phyloP scores from a whole-genome alignment of 2,797 vertebrate genomes.

The Craterocephalus amniculus region DNA sequence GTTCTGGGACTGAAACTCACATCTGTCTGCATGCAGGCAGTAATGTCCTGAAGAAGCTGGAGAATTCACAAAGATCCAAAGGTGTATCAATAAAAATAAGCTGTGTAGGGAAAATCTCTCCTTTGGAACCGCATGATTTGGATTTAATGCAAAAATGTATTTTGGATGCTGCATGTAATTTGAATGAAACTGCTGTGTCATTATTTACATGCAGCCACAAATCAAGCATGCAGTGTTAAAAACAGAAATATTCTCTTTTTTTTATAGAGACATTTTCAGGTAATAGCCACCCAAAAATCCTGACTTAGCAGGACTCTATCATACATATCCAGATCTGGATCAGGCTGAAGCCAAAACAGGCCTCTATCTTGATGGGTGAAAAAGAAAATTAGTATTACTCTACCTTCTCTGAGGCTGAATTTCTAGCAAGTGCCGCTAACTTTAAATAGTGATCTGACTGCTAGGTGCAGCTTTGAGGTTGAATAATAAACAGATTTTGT shows the following conservation, averaged over 20 bases:
- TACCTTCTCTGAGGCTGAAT: not conserved
- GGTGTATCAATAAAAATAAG: too few species aligned
- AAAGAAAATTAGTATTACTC: not conserved
- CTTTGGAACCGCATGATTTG: too few species aligned
- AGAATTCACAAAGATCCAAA: not conserved
- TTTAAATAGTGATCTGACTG: not conserved
- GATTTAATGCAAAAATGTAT: too few species aligned
- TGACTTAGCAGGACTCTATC: not conserved
- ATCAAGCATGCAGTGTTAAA: too few species aligned
- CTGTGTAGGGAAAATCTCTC: too few species aligned
- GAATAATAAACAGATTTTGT: too few species aligned
- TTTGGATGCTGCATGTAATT: too few species aligned
- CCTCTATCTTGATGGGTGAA: not conserved
- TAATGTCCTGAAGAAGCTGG: not conserved
- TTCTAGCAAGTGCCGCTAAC: not conserved
- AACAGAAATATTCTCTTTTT: too few species aligned
- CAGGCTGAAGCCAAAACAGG: not conserved
- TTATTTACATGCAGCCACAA: too few species aligned
- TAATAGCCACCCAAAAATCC: not conserved
- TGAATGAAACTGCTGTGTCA: too few species aligned
- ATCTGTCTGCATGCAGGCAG: slow-evolving; percentile 5
- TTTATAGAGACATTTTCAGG: not conserved
- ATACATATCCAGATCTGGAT: slow-evolving; percentile 6
- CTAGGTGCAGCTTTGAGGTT: not conserved
- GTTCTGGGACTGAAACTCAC: not conserved